These are phyloP conservation scores for Thunnus maccoyii DNA, from an alignment of 2,113 vertebrate species.

Conservation along the genomic window DNA sequence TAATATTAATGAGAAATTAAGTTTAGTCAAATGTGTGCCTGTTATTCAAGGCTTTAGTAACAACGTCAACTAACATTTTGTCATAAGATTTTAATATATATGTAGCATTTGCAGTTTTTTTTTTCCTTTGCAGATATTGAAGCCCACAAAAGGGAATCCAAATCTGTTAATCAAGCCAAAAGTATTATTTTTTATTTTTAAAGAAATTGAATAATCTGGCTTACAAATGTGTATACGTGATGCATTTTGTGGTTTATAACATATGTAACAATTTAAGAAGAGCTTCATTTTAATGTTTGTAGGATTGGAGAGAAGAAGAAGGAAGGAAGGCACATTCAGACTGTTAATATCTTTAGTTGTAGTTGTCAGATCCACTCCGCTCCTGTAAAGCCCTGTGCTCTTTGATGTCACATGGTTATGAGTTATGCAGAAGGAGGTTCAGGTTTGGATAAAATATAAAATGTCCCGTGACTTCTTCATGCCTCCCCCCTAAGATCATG, in stretches of 20 bases:
- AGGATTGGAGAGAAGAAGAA: neutral
- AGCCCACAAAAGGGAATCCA: slow-evolving; percentile 50
- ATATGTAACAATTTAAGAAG: slow-evolving; percentile 31
- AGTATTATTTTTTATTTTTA: slow-evolving; percentile 29
- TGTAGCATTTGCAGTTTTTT: slow-evolving; percentile 2
- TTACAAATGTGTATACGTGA: slow-evolving; percentile 27
- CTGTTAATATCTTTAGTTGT: slow-evolving; percentile 14
- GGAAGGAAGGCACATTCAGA: neutral
- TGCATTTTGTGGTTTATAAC: slow-evolving; percentile 17
- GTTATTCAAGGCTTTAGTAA: slow-evolving; percentile 26
- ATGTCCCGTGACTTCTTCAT: slow-evolving; percentile 19
- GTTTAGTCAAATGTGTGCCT: slow-evolving; percentile 24
- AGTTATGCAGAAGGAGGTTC: slow-evolving; percentile 16
- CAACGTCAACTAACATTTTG: slow-evolving; percentile 43
- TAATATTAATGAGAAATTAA: slow-evolving; percentile 34
- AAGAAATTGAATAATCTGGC: slow-evolving; percentile 17
- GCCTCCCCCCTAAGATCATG: slow-evolving; percentile 26
- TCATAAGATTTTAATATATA: slow-evolving; percentile 43
- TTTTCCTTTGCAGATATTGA: slow-evolving; percentile 24
- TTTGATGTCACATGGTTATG: neutral
- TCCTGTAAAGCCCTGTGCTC: neutral
- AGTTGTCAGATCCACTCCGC: slow-evolving; percentile 5
- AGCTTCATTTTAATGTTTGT: slow-evolving; percentile 25
- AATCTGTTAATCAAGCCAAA: slow-evolving; percentile 22
- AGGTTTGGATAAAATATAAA: slow-evolving; percentile 7